Evolutionary conservation across 2,888 invertebrate species (phyloP), one percentile per base, ranked within the genome.

Genomic region (Sylvicola cinctus): DNA sequence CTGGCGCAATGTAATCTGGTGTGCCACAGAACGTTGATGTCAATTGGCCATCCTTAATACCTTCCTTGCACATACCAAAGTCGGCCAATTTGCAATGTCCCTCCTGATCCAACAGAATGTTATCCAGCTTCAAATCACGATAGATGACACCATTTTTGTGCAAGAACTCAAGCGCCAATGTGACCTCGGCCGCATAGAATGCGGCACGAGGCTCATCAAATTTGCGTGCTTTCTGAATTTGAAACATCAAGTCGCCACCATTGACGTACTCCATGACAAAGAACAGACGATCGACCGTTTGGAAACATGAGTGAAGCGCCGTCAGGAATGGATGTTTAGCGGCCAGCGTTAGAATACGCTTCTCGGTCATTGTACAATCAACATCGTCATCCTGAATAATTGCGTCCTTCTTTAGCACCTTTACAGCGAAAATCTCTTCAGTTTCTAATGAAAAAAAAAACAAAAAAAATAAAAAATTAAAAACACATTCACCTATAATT

Each of bases 251-350:
- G 63, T 88, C 95, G 46, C 95, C 96, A 45, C 96, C 98, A 61
- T 95, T 90, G 35, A 98, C 95, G 61, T 95, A 96, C 63, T 96
- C 96, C 96, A 98, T 98, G 43, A 96, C 93, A 63, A 98, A 96
- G 69, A 95, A 96, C 43, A 98, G 67, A 10, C 90, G 75, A 57
- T 91, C 91, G 61, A 74, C 71, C 36, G 95, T 96, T 63, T 96
- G 96, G 68, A 93, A 96, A 64, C 88, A 91, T 52, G 81, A 90
- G 67, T 90, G 87, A 49, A 96, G 70, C 47, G 93, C 93, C 42
- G 95, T 95, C 42, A 96, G 74, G 66, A 96, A 96, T 36, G 96
- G 96, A 65, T 96, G 96, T 42, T 80, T 81, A 40, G 95, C 95
- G n/a, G 95, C 90, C 51, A 96, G 66, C 34, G 90, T 87, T 49